Evolutionary conservation across 1,140 invertebrate species (phyloP).

Genomic region (Nephotettix cincticeps): DNA sequence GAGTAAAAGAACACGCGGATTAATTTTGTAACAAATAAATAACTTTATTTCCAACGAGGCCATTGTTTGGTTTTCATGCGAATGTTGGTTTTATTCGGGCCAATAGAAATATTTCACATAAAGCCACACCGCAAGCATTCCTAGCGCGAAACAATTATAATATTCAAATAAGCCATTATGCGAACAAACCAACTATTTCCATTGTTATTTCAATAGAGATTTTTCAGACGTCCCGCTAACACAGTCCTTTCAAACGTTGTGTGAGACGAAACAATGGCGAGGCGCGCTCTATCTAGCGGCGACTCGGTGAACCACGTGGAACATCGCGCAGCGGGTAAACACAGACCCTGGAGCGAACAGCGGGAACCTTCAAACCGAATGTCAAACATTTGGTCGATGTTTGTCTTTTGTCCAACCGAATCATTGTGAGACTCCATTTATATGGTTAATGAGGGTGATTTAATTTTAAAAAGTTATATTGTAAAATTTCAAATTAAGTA

Average conservation of each 20-base stretch:
- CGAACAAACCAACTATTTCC: background rate
- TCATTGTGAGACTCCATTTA: too few relatives aligned
- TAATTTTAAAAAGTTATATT: too few relatives aligned
- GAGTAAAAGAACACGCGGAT: too few relatives aligned
- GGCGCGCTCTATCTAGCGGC: background rate
- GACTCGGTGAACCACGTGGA: background rate
- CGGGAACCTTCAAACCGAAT: too few relatives aligned
- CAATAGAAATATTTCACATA: slow-evolving; percentile 1
- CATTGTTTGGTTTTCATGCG: too few relatives aligned
- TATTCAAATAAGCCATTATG: slow-evolving; percentile 15
- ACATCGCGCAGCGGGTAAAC: background rate
- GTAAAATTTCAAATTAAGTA: too few relatives aligned
- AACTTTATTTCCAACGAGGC: too few relatives aligned
- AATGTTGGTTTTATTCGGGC: background rate
- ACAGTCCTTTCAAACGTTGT: background rate
- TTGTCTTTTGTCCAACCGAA: too few relatives aligned
- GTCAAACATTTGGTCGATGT: too few relatives aligned
- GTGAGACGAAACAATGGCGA: background rate
- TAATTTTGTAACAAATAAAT: too few relatives aligned
- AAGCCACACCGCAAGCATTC: too few relatives aligned
- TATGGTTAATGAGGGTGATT: too few relatives aligned
- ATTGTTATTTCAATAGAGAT: slow-evolving; percentile 4
- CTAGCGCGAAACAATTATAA: slow-evolving; percentile 7
- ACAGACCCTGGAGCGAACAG: background rate
- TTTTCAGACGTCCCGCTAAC: background rate